Evolutionary conservation across 2,888 invertebrate species (phyloP).

Genomic region (Micoletzkya japonica): DNA sequence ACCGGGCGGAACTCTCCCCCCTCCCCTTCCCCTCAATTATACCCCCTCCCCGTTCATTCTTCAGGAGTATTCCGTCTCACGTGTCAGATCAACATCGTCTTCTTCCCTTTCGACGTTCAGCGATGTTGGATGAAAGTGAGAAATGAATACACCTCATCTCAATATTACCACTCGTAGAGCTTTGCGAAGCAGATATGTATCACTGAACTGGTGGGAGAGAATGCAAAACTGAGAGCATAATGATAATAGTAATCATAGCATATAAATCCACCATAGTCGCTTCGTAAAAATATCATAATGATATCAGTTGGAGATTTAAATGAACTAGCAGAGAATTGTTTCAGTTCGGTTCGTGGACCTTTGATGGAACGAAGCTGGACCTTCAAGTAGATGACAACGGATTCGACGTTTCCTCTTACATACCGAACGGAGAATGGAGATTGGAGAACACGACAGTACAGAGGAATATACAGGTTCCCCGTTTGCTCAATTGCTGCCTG

Average conservation of each 20-base stretch:
- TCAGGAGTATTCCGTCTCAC: constrained; percentile 51
- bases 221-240: not conserved
- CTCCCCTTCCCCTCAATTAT: too few relatives aligned
- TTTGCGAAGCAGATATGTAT: not conserved
- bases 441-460: constrained; percentile 21
- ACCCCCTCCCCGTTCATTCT: too few relatives aligned
- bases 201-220: not conserved
- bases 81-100: constrained; percentile 97
- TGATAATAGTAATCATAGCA: not conserved
- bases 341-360: constrained; percentile 58
- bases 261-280: not conserved
- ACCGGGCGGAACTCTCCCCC: too few relatives aligned
- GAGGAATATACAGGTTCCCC: constrained; percentile 11
- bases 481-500: not conserved
- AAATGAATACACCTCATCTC: not conserved
- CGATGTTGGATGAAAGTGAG: constrained; percentile 48
- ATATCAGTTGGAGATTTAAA: not conserved
- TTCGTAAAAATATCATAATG: not conserved
- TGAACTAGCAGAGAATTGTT: not conserved
- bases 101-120: constrained; percentile 98
- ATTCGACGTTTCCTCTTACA: constrained; percentile 49
- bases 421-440: constrained; percentile 52
- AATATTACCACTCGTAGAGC: not conserved
- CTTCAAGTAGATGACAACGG: constrained; percentile 51
- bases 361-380: constrained; percentile 51